A percentile compares a stretch with the other conserved stretches of the same genome.
phyloP scores from a whole-genome alignment of 2,797 vertebrate species.

The Myiotriccus ornatus region DNA sequence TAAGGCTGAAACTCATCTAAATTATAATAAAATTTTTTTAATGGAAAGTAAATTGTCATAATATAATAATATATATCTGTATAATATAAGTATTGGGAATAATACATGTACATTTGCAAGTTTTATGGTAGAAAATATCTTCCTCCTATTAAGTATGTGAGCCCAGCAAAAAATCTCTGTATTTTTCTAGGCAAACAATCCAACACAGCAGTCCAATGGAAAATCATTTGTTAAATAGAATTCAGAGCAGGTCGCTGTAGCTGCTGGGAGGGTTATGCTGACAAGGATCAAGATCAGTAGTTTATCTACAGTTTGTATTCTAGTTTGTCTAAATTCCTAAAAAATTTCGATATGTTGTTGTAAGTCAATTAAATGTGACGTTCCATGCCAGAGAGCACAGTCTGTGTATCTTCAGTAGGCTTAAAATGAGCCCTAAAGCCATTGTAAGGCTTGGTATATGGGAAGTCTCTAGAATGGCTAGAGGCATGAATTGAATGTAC shows the following conservation, averaged over 20 bases:
- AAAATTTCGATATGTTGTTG: background rate
- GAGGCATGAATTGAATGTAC: background rate
- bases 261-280: background rate
- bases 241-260: background rate
- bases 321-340: conserved; percentile 23
- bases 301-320: conserved; percentile 20
- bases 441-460: background rate
- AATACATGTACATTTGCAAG: background rate
- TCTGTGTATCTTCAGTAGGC: background rate
- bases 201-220: background rate
- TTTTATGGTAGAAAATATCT: background rate
- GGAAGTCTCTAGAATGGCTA: background rate
- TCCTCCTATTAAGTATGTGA: background rate
- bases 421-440: background rate
- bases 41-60: background rate
- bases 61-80: background rate
- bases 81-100: background rate
- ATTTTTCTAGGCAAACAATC: background rate
- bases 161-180: background rate
- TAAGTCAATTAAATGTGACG: background rate
- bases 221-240: background rate
- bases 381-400: background rate
- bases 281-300: background rate
- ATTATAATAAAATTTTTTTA: background rate
- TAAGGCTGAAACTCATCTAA: background rate